These are phyloP conservation scores for Cylloceria caligata DNA, from an alignment of 2,888 invertebrate genomes.

Conservation along the genomic window DNA sequence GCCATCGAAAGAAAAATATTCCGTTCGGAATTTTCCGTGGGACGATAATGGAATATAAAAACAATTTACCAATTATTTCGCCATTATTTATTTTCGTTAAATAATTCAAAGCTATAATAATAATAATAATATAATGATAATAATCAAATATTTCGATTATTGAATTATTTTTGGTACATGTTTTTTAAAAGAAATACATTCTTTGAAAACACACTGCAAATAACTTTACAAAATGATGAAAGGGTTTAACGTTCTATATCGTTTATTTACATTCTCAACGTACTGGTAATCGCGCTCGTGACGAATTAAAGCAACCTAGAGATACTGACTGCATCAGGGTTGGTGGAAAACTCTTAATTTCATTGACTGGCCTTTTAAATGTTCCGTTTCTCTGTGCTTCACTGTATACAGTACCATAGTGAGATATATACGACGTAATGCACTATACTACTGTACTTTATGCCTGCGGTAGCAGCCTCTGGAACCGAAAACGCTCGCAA, in stretches of 20 bases:
- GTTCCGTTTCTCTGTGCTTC: constrained; percentile 16
- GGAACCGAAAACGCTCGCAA: constrained; percentile 43
- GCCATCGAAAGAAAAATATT: background rate
- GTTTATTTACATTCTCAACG: background rate
- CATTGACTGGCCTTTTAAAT: constrained; percentile 35
- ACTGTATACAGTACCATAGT: background rate
- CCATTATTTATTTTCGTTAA: too few relatives aligned
- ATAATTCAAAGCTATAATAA: too few relatives aligned
- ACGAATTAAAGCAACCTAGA: constrained; percentile 4
- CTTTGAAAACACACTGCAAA: too few relatives aligned
- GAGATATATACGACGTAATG: constrained; percentile 2
- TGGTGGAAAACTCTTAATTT: constrained; percentile 31
- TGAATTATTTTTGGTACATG: too few relatives aligned
- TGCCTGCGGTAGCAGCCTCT: background rate
- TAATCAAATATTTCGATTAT: background rate
- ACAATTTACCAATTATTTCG: too few relatives aligned
- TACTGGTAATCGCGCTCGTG: constrained; percentile 5
- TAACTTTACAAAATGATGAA: too few relatives aligned
- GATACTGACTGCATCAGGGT: background rate
- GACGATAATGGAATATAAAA: too few relatives aligned
- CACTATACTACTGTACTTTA: background rate
- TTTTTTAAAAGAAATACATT: too few relatives aligned
- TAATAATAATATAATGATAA: too few relatives aligned
- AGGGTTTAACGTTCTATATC: background rate
- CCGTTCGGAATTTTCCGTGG: background rate